phyloP scores from a whole-genome alignment of 1,140 invertebrate species.

The Drosophila cardini region DNA sequence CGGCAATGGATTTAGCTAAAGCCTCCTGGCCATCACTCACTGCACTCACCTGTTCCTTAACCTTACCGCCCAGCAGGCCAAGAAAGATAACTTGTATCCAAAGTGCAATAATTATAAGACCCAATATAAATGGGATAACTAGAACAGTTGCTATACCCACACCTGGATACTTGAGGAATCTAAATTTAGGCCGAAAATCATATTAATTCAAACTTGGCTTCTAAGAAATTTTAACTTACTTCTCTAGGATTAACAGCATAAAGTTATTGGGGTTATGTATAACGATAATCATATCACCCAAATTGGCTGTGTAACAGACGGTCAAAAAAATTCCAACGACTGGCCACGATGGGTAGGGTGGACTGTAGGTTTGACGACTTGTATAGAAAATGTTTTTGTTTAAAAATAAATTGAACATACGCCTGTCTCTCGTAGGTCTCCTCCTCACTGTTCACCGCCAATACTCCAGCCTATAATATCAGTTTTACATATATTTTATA shows the following conservation, averaged over 20 bases:
- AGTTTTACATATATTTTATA: background rate
- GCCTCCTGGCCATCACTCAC: background rate
- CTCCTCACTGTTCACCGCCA: conserved; percentile 38
- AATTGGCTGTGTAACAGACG: conserved; percentile 37
- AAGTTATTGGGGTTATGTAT: conserved; percentile 48
- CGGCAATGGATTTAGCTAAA: background rate
- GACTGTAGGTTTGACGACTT: background rate
- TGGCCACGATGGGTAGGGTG: conserved; percentile 51
- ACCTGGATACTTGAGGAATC: background rate
- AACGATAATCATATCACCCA: conserved; percentile 48
- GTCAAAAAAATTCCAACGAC: conserved; percentile 56
- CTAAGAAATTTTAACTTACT: conserved; percentile 21
- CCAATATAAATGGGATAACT: conserved; percentile 17
- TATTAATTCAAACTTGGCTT: background rate
- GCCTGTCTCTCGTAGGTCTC: conserved; percentile 50
- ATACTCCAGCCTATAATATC: conserved; percentile 38
- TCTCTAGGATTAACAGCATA: background rate
- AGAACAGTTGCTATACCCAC: background rate
- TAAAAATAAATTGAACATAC: conserved; percentile 37
- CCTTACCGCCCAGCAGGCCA: conserved; percentile 22
- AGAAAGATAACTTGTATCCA: conserved; percentile 58
- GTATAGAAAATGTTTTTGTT: background rate
- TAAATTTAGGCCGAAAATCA: background rate
- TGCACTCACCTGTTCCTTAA: background rate
- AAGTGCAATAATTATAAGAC: conserved; percentile 4